Conservation (phyloP, 2,888 invertebrate species). For the Ypsolopha sequella region DNA sequence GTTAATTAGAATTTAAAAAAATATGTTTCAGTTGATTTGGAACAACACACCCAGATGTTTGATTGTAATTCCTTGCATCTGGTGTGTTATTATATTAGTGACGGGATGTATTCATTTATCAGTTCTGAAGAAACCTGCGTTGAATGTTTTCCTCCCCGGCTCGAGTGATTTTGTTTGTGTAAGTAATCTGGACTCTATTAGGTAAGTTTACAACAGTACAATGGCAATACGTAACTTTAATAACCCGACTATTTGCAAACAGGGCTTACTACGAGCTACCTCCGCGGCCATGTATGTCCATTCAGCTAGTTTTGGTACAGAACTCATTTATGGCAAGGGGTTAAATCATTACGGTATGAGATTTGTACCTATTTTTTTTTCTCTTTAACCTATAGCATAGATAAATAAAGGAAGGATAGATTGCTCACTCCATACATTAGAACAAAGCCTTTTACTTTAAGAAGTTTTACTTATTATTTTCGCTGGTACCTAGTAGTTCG, state of each 20-base stretch:
- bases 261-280: constrained; percentile 43
- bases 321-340: constrained; percentile 53
- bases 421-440: no score
- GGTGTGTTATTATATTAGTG: constrained; percentile 27
- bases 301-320: constrained; percentile 46
- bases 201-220: background rate
- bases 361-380: background rate
- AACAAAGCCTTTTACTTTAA: no score
- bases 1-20: no score
- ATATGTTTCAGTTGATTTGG: constrained; percentile 42
- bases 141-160: constrained; percentile 30
- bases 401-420: no score
- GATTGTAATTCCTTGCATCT: constrained; percentile 36
- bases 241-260: background rate
- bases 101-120: constrained; percentile 22
- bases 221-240: no score
- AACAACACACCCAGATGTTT: constrained; percentile 44
- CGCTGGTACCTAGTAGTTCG: no score
- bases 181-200: constrained; percentile 16
- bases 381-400: no score
- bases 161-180: constrained; percentile 35
- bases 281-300: constrained; percentile 50
- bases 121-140: constrained; percentile 17
- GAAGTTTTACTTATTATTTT: no score
- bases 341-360: constrained; percentile 46